phyloP scores from a whole-genome alignment of 2,113 vertebrate genomes.

The Hemichromis elongatus region DNA sequence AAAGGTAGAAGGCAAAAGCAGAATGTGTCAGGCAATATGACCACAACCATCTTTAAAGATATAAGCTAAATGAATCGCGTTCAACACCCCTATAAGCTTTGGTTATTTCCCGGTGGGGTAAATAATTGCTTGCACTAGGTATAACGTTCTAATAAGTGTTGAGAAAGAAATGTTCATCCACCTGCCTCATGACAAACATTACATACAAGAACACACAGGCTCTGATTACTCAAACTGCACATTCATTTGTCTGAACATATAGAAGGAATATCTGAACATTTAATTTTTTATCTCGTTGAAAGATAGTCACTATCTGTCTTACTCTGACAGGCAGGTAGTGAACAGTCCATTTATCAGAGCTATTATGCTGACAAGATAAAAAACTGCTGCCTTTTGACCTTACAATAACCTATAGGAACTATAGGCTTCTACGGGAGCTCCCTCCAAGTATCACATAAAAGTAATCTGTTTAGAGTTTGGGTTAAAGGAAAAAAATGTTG shows the following conservation, averaged over 20 bases:
- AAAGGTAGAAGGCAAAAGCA: neutral
- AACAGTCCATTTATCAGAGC: neutral
- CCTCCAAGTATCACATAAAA: neutral
- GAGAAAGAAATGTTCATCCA: neutral
- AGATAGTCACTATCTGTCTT: neutral
- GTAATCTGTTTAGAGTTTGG: neutral
- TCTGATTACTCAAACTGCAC: neutral
- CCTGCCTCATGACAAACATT: neutral
- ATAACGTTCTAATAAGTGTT: conserved; percentile 11
- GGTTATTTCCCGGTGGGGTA: conserved; percentile 5
- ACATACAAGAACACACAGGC: neutral
- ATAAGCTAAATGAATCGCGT: neutral
- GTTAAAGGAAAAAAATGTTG: neutral
- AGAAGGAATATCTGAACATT: neutral
- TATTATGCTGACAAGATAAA: neutral
- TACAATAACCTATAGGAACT: neutral
- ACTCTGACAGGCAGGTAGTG: neutral
- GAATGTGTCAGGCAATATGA: neutral
- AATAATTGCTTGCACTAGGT: neutral
- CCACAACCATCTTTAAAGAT: neutral
- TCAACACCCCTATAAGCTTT: neutral
- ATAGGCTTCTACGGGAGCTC: neutral
- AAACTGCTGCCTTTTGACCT: neutral
- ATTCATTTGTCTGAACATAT: neutral
- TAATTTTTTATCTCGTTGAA: neutral